These are phyloP conservation scores for Acrocyrtus sp. DNA, from an alignment of 2,888 invertebrate species.

Conservation along the genomic window DNA sequence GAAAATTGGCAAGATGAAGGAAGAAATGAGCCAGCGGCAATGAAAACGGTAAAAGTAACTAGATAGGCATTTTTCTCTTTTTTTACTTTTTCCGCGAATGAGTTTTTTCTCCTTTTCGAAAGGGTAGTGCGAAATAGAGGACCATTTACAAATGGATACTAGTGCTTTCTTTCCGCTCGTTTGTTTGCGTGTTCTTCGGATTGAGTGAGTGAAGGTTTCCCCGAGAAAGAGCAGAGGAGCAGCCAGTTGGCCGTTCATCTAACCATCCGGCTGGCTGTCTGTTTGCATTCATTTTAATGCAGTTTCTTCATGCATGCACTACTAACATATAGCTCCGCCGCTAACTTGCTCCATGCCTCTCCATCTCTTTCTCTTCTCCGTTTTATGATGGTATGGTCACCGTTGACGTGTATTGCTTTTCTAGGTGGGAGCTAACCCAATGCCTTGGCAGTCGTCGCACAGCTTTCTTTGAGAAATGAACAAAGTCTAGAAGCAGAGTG, in stretches of 20 bases:
- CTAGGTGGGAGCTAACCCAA: constrained; percentile 1
- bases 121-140: constrained; percentile 1
- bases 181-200: background rate
- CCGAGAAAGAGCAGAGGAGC: no score
- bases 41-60: constrained; percentile 24
- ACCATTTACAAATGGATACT: background rate
- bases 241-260: no score
- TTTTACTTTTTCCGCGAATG: no score
- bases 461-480: constrained; percentile 9
- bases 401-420: background rate
- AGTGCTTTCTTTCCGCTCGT: background rate
- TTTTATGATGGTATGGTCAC: background rate
- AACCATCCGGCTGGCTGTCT: background rate
- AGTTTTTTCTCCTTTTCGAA: background rate
- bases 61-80: background rate
- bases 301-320: constrained; percentile 9
- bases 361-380: background rate
- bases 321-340: background rate
- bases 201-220: background rate
- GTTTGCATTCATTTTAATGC: constrained; percentile 9
- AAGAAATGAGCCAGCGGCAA: constrained; percentile 25
- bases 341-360: background rate
- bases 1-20: constrained; percentile 32
- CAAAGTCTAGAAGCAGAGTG: constrained; percentile 14
- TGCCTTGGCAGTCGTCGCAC: constrained; percentile 19